Evolutionary conservation across 2,797 vertebrate species (phyloP).

Genomic region (Lepus oiostolus): DNA sequence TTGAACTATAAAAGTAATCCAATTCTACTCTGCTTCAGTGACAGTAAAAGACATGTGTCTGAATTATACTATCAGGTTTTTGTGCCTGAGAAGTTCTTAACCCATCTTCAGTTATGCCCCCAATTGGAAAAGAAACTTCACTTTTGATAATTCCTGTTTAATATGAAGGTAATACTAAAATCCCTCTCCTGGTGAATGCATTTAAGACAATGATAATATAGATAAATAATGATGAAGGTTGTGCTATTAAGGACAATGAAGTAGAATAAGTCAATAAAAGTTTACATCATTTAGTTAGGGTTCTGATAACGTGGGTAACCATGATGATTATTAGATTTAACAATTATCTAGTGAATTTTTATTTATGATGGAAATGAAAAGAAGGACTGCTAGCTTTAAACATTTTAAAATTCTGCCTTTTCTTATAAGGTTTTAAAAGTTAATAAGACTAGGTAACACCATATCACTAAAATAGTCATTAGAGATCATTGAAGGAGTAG

Average conservation of each 20-base stretch:
- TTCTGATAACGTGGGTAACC: conserved; percentile 6
- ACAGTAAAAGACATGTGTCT: not conserved
- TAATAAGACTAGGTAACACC: not conserved
- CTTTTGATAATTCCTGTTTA: conserved; percentile 25
- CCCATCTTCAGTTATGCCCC: not conserved
- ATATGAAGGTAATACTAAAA: conserved; percentile 17
- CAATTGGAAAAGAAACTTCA: not conserved
- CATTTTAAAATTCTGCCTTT: not conserved
- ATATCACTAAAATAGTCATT: not conserved
- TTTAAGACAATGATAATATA: not conserved
- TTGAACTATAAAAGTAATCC: conserved; percentile 7
- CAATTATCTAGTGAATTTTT: conserved; percentile 3
- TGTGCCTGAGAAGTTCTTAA: not conserved
- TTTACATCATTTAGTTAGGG: not conserved
- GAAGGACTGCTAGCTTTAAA: not conserved
- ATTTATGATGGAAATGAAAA: not conserved
- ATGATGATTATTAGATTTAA: conserved; percentile 1
- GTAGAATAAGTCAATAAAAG: not conserved
- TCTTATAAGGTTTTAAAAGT: conserved; percentile 14
- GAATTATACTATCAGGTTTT: not conserved
- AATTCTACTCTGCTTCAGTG: not conserved
- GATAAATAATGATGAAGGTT: not conserved
- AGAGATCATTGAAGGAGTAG: not conserved
- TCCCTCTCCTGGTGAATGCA: not conserved
- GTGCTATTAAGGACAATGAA: not conserved